Conservation (phyloP, 2,113 vertebrate species). For the Thymallus thymallus region DNA sequence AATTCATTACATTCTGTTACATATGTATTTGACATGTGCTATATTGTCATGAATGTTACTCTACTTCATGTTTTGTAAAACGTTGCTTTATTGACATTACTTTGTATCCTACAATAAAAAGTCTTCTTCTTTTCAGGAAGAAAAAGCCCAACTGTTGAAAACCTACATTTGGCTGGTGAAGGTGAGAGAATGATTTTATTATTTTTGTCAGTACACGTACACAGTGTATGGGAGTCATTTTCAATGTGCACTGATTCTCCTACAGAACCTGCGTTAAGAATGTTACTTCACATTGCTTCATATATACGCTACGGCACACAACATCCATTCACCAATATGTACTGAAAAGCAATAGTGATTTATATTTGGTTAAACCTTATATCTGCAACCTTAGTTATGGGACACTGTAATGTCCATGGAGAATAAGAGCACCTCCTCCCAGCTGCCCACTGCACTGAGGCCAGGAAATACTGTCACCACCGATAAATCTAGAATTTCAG, state of each 20-base stretch:
- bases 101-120: neutral
- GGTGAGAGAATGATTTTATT: constrained; percentile 43
- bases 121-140: constrained; percentile 59
- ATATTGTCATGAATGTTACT: neutral
- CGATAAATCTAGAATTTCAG: too few relatives aligned
- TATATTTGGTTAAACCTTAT: too few relatives aligned
- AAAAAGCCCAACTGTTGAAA: constrained; percentile 66
- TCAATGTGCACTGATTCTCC: neutral
- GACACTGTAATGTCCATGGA: too few relatives aligned
- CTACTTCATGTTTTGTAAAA: neutral
- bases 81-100: neutral
- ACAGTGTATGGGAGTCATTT: neutral
- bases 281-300: neutral
- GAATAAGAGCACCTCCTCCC: too few relatives aligned
- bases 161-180: constrained; percentile 64
- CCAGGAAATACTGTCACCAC: too few relatives aligned
- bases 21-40: too few relatives aligned
- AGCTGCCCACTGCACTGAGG: too few relatives aligned
- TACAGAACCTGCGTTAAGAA: neutral
- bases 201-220: neutral
- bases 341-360: neutral
- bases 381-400: too few relatives aligned
- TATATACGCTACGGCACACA: too few relatives aligned
- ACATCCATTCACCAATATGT: too few relatives aligned
- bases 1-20: too few relatives aligned